phyloP scores from a whole-genome alignment of 2,113 vertebrate species.

The Zeus faber region DNA sequence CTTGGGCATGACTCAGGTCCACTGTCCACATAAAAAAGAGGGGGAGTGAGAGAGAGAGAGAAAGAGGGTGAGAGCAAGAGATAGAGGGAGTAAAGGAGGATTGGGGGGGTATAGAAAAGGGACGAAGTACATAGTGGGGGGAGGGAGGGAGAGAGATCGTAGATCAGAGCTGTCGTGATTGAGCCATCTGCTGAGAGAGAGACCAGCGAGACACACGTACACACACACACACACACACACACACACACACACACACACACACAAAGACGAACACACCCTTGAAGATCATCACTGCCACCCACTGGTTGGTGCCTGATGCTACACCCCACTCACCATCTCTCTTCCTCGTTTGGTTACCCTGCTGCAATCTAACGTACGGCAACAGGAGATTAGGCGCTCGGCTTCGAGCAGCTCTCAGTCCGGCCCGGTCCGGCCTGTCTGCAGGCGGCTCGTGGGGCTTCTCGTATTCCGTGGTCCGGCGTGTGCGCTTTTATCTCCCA shows the following conservation, averaged over 20 bases:
- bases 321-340: slow-evolving; percentile 13
- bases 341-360: slow-evolving; percentile 15
- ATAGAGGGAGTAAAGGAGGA: slow-evolving; percentile 22
- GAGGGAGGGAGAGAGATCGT: slow-evolving; percentile 54
- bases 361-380: slow-evolving; percentile 34
- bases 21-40: slow-evolving; percentile 26
- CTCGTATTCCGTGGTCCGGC: slow-evolving; percentile 30
- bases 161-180: slow-evolving; percentile 76
- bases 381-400: slow-evolving; percentile 45
- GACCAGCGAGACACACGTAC: slow-evolving; percentile 42
- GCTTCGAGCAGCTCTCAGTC: slow-evolving; percentile 57
- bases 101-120: slow-evolving; percentile 39
- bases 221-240: slow-evolving; percentile 19
- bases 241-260: slow-evolving; percentile 25
- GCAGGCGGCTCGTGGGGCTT: slow-evolving; percentile 33
- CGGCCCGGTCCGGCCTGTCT: slow-evolving; percentile 54
- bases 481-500: not conserved
- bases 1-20: slow-evolving; percentile 54
- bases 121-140: slow-evolving; percentile 46
- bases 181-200: slow-evolving; percentile 73
- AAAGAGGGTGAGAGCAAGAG: slow-evolving; percentile 15
- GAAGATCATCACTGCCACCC: slow-evolving; percentile 69
- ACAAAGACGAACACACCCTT: slow-evolving; percentile 3
- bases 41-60: slow-evolving; percentile 17
- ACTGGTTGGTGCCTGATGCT: slow-evolving; percentile 41